Base-by-base conservation (phyloP, 2,888 invertebrate genomes). In the Diplazon laetatorius region DNA sequence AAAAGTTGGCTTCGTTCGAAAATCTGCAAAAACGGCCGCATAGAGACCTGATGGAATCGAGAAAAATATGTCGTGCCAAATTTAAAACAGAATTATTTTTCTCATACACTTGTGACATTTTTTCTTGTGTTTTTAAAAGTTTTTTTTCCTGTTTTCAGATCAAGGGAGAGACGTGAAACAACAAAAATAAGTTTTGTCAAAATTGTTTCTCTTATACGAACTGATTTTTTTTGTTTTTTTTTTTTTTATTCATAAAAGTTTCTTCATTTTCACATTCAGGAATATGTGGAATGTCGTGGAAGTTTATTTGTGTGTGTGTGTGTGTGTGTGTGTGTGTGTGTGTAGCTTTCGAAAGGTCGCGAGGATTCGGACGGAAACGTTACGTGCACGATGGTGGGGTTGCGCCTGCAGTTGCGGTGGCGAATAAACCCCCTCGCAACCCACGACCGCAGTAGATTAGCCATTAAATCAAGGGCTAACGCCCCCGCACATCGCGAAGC, bases 381-480 rank as follows among this genome's bases (percentile, higher is more conserved):
- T 14, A n/a, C 35, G 39, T 20, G 25, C n/a, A 42, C 35, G 30
- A 6, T 30, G 30, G 30, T 30, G 30, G 30, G 30, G 30, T 30
- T 30, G 18, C 12, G 62, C 20, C 18, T 44, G 48, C 68, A 73
- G 60, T 69, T 52, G 46, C 59, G 65, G 42, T 70, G 39, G 66
- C 66, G 60, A 75, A 66, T 66, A 71, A 68, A 60, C 55, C 71
- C 35, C 14, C 48, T 18, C 48, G 14, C 55, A 52, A 57, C 68
- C n/a, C 44, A 65, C 73, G 59, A 60, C 60, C 70, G 44, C 30
- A 65, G 44, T 65, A 65, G 48, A 70, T 70, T 74, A 74, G 46
- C 14, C 73, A 70, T 70, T n/a, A 74, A 78, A 74, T 74, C 78
- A 70, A 57, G 44, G 59, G 55, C 63, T 35, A 62, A 74, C 77